These are phyloP conservation scores for Psettodes erumei DNA, from an alignment of 2,113 vertebrate species.

Conservation along the genomic window DNA sequence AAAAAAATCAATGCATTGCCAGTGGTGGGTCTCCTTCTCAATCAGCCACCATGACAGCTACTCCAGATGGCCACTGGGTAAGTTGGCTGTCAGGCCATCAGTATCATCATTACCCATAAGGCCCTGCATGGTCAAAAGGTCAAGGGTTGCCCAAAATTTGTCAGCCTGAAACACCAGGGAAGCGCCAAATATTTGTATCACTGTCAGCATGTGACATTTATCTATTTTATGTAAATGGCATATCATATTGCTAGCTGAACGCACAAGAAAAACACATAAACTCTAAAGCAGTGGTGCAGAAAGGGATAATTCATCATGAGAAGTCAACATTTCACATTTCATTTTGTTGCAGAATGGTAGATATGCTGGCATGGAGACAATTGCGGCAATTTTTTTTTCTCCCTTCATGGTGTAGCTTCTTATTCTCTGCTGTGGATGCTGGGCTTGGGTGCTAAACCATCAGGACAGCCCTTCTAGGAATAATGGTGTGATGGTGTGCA, in stretches of 20 bases:
- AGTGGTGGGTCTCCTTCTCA: slow-evolving; percentile 80
- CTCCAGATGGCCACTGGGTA: slow-evolving; percentile 83
- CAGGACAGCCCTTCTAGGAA: slow-evolving; percentile 38
- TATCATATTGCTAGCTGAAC: slow-evolving; percentile 23
- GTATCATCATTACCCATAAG: slow-evolving; percentile 82
- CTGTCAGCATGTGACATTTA: slow-evolving; percentile 62
- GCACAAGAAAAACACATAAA: slow-evolving; percentile 35
- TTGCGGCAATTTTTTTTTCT: slow-evolving; percentile 11
- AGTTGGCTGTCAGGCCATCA: slow-evolving; percentile 79
- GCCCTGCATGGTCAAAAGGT: slow-evolving; percentile 75
- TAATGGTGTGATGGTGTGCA: slow-evolving; percentile 29
- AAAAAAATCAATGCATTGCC: slow-evolving; percentile 74
- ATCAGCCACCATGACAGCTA: slow-evolving; percentile 79
- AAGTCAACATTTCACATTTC: slow-evolving; percentile 48
- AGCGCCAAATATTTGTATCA: slow-evolving; percentile 59
- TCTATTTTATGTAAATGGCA: slow-evolving; percentile 54
- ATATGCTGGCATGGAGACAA: slow-evolving; percentile 13
- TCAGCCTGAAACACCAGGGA: slow-evolving; percentile 65
- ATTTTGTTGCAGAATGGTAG: slow-evolving; percentile 26
- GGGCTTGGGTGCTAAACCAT: neutral
- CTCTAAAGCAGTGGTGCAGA: slow-evolving; percentile 24
- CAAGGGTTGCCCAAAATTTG: slow-evolving; percentile 72
- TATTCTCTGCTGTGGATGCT: neutral
- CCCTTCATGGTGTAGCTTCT: slow-evolving; percentile 5
- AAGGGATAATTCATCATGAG: slow-evolving; percentile 49